These are phyloP conservation scores for Uromys caudimaculatus DNA, from an alignment of 2,797 vertebrate species.

Conservation along the genomic window DNA sequence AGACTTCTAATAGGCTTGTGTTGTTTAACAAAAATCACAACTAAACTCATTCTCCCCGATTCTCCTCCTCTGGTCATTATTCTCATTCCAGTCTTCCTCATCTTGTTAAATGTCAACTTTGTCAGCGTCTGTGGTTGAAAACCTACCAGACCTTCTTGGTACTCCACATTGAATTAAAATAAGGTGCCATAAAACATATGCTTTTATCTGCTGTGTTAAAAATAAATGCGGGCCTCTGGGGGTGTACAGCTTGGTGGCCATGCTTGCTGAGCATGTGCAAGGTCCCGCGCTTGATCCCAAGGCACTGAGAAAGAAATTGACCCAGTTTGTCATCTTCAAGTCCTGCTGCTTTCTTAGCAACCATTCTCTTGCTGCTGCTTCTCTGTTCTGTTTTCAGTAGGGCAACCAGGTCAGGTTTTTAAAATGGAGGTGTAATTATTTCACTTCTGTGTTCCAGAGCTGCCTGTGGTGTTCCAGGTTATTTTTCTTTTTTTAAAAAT, in stretches of 20 bases:
- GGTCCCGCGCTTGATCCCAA: neutral
- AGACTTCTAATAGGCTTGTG: neutral
- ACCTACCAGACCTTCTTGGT: conserved; percentile 20
- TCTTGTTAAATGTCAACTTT: conserved; percentile 4
- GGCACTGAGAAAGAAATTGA: neutral
- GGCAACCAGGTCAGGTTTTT: neutral
- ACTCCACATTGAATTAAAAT: conserved; percentile 40
- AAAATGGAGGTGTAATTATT: conserved; percentile 29
- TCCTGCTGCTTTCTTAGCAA: neutral
- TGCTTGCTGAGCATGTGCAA: neutral
- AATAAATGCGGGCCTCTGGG: neutral
- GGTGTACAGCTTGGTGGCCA: neutral
- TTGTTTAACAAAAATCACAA: neutral
- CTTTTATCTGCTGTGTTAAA: neutral
- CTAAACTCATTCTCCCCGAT: neutral
- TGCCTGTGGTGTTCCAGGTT: neutral
- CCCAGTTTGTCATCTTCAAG: neutral
- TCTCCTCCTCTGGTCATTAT: neutral
- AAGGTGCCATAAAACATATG: neutral
- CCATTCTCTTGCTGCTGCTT: neutral
- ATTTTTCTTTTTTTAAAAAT: too few species aligned
- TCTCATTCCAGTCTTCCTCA: conserved; percentile 5
- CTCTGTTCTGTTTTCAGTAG: neutral
- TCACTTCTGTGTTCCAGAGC: neutral
- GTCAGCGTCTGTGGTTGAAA: neutral